These are phyloP conservation scores for Phyllotreta cruciferae DNA, from an alignment of 2,888 invertebrate species.

Conservation along the genomic window DNA sequence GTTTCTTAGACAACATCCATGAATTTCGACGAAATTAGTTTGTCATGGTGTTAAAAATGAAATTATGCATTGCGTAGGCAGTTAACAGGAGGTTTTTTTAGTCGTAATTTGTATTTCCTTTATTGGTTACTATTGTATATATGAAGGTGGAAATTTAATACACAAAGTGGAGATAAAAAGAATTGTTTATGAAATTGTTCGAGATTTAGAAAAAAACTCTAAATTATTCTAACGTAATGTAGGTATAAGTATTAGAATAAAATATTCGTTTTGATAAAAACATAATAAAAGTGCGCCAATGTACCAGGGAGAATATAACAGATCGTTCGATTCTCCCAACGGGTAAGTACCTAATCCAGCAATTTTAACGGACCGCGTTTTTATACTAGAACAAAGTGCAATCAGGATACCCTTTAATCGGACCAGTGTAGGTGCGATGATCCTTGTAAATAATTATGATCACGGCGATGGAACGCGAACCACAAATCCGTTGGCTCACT, in stretches of 20 bases:
- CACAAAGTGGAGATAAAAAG: no score
- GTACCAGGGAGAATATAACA: constrained; percentile 34
- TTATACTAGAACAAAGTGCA: constrained; percentile 40
- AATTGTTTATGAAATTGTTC: no score
- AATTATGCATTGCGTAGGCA: constrained; percentile 7
- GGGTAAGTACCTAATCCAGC: constrained; percentile 39
- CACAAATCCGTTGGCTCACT: constrained; percentile 48
- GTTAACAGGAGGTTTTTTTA: background rate
- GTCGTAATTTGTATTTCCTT: constrained; percentile 3
- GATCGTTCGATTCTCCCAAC: constrained; percentile 29
- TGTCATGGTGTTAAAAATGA: constrained; percentile 15
- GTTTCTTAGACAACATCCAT: constrained; percentile 8
- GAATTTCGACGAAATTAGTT: constrained; percentile 16
- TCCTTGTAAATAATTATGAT: constrained; percentile 44
- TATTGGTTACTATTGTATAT: background rate
- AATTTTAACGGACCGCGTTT: constrained; percentile 38
- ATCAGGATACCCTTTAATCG: constrained; percentile 45
- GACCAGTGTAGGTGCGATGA: constrained; percentile 43
- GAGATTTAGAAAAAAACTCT: no score
- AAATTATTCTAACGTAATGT: background rate
- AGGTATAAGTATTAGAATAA: background rate
- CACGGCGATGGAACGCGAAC: constrained; percentile 23
- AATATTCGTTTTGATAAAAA: constrained; percentile 13
- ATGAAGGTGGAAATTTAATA: no score
- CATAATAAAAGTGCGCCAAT: constrained; percentile 10